Percentiles rank a stretch among this genome's conserved stretches.
Evolutionary conservation across 2,113 vertebrate genomes (phyloP).

Genomic region (Tautogolabrus adspersus): DNA sequence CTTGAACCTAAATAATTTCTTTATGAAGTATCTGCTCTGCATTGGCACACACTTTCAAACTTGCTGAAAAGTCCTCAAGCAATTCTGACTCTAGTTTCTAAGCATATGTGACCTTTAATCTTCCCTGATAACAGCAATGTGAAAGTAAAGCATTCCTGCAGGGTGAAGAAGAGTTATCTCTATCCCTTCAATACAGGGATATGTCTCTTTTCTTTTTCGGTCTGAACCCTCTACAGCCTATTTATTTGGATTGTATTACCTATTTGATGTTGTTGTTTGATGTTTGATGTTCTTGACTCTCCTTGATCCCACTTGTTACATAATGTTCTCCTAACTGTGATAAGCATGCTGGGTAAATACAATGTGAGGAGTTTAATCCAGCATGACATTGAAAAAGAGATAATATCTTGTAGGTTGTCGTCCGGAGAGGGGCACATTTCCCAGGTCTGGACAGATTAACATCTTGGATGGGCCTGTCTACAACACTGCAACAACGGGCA

Average conservation of each 20-base stretch:
- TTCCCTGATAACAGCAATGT: too few relatives aligned
- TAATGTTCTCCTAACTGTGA: conserved; percentile 34
- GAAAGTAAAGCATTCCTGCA: too few relatives aligned
- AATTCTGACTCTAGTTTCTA: neutral
- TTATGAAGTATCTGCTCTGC: neutral
- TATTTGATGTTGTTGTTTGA: neutral
- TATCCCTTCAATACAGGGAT: too few relatives aligned
- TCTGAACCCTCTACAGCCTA: neutral
- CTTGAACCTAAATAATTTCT: too few relatives aligned
- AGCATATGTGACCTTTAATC: too few relatives aligned
- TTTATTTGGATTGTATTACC: neutral
- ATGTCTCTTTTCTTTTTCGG: neutral
- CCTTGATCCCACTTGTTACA: conserved; percentile 35
- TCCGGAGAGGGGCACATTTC: neutral
- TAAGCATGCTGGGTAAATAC: neutral
- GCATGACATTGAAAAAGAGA: conserved; percentile 35
- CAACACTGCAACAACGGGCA: conserved; percentile 25
- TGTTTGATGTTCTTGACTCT: neutral
- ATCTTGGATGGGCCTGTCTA: conserved; percentile 46
- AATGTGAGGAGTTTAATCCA: conserved; percentile 51
- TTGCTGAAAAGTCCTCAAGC: neutral
- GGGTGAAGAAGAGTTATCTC: too few relatives aligned
- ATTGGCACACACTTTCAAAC: neutral
- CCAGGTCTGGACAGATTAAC: conserved; percentile 56
- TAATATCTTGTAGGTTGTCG: conserved; percentile 41